phyloP scores from a whole-genome alignment of 2,797 vertebrate species.

The Passerculus sandwichensis region DNA sequence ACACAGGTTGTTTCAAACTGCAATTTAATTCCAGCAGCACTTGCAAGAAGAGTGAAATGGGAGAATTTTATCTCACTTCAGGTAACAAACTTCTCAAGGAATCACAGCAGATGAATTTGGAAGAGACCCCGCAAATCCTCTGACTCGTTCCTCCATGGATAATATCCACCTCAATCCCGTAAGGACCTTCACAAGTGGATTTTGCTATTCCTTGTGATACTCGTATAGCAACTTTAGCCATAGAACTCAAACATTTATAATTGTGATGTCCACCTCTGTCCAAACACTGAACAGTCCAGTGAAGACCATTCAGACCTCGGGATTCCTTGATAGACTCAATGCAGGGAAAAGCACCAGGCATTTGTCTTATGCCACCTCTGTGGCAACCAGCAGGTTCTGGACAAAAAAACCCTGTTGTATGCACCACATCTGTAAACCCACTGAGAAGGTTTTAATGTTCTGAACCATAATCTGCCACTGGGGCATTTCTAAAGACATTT shows the following conservation, averaged over 20 bases:
- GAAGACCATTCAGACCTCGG: neutral
- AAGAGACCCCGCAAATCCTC: neutral
- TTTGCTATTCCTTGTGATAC: neutral
- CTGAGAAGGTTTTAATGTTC: neutral
- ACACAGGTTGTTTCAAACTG: neutral
- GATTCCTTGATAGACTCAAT: neutral
- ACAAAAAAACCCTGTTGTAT: accelerated
- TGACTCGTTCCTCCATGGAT: accelerated
- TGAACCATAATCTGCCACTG: neutral
- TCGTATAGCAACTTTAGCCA: neutral
- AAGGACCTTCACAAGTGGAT: neutral
- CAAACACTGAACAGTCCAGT: neutral
- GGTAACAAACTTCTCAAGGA: neutral
- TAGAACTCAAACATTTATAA: neutral
- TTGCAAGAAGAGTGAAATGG: neutral
- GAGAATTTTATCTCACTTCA: neutral
- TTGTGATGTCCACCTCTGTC: neutral
- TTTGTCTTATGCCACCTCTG: neutral
- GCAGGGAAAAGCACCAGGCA: neutral
- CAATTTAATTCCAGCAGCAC: neutral
- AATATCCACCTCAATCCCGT: neutral
- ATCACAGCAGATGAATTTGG: neutral
- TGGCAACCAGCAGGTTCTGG: neutral
- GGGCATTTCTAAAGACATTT: neutral
- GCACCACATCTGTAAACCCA: neutral